phyloP scores from a whole-genome alignment of 2,888 invertebrate genomes.

The Chrysolina oricalcia region DNA sequence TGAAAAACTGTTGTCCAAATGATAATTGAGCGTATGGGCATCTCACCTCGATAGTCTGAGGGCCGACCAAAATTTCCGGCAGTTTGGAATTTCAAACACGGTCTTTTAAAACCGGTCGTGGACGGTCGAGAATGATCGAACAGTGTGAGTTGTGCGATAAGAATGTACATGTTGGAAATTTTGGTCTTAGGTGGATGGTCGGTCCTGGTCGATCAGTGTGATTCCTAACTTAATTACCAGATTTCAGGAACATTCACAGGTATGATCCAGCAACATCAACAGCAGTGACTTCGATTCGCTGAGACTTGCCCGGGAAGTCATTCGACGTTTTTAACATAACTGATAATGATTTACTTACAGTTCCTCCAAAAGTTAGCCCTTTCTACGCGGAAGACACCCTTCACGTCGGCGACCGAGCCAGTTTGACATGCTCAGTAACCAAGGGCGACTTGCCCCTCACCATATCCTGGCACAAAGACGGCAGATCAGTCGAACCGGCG shows the following conservation, averaged over 20 bases:
- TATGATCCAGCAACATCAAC: background rate
- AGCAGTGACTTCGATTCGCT: background rate
- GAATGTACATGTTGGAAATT: no score
- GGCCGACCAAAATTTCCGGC: no score
- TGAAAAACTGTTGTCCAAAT: no score
- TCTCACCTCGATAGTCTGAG: no score
- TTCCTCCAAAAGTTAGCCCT: slow-evolving; percentile 86
- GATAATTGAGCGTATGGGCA: no score
- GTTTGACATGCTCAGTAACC: slow-evolving; percentile 83
- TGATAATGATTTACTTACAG: slow-evolving; percentile 72
- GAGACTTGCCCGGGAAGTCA: background rate
- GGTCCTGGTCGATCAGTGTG: no score
- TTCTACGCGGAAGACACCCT: slow-evolving; percentile 81
- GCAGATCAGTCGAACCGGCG: slow-evolving; percentile 77
- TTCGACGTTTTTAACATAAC: background rate
- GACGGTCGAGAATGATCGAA: no score
- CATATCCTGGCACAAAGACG: slow-evolving; percentile 86
- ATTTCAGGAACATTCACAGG: background rate
- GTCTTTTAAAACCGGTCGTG: no score
- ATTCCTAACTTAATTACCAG: no score
- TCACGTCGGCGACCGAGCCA: slow-evolving; percentile 83
- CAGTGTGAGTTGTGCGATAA: background rate
- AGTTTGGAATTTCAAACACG: no score
- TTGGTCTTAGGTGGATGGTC: no score
- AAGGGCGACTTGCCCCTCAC: slow-evolving; percentile 85